phyloP scores from a whole-genome alignment of 1,140 invertebrate species.

The Habropoda laboriosa region DNA sequence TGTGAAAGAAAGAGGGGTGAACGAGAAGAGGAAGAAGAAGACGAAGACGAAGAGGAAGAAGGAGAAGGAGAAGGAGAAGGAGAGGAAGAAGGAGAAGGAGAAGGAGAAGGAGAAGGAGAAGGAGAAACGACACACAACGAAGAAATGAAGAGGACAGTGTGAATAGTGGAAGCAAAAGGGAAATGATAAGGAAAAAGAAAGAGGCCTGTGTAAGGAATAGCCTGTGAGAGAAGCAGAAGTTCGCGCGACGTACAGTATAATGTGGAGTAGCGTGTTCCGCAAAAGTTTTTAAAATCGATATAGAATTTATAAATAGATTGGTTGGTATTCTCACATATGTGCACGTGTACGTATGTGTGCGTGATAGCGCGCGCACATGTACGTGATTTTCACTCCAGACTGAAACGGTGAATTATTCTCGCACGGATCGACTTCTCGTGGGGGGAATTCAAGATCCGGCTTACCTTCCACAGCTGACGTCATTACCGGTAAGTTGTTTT shows the following conservation, averaged over 20 bases:
- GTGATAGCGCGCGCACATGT: slow-evolving; percentile 70
- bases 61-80: slow-evolving; percentile 31
- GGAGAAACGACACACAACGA: slow-evolving; percentile 19
- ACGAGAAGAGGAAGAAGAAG: no score
- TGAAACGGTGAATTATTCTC: slow-evolving; percentile 70
- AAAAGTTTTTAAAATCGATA: slow-evolving; percentile 58
- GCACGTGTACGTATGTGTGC: slow-evolving; percentile 70
- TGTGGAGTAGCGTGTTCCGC: slow-evolving; percentile 48
- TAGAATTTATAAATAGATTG: slow-evolving; percentile 54
- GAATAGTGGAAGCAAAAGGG: slow-evolving; percentile 11
- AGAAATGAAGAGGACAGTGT: slow-evolving; percentile 46
- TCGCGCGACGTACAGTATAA: slow-evolving; percentile 46
- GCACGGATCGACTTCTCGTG: slow-evolving; percentile 47
- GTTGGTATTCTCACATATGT: slow-evolving; percentile 64
- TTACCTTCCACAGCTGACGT: slow-evolving; percentile 78
- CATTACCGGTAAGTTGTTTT: slow-evolving; percentile 78
- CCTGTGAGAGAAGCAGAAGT: slow-evolving; percentile 40
- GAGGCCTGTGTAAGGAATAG: slow-evolving; percentile 28
- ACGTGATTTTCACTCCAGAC: slow-evolving; percentile 74
- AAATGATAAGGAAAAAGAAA: slow-evolving; percentile 58
- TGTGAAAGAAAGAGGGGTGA: not conserved
- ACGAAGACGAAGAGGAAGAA: not conserved
- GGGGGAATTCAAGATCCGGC: slow-evolving; percentile 65
- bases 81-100: slow-evolving; percentile 10
- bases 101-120: slow-evolving; percentile 29